Percentiles rank a stretch among this genome's conserved stretches.
phyloP scores from a whole-genome alignment of 2,113 vertebrate species.

The Pelvicachromis taeniatus region DNA sequence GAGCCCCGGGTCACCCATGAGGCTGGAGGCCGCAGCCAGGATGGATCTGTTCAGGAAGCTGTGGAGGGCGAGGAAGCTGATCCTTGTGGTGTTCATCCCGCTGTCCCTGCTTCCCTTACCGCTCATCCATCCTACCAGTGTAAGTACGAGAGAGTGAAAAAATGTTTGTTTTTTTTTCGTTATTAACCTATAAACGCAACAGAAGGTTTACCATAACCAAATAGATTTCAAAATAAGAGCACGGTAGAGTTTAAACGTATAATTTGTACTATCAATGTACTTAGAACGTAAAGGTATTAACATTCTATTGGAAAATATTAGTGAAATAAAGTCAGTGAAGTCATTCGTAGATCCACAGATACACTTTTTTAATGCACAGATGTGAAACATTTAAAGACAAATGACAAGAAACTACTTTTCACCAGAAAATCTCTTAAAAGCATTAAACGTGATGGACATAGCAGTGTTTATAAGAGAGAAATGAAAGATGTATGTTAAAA shows the following conservation, averaged over 20 bases:
- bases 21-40: slow-evolving; percentile 68
- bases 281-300: not conserved
- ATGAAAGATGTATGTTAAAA: not conserved
- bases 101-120: slow-evolving; percentile 89
- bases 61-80: slow-evolving; percentile 82
- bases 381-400: not conserved
- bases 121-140: slow-evolving; percentile 85
- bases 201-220: not conserved
- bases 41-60: slow-evolving; percentile 85
- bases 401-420: not conserved
- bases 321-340: not conserved
- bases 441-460: not conserved
- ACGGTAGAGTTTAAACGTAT: not conserved
- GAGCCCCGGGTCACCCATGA: slow-evolving; percentile 59
- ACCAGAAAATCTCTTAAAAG: not conserved
- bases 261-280: not conserved
- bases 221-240: not conserved
- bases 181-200: not conserved
- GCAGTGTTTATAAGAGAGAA: not conserved
- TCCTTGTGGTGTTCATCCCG: slow-evolving; percentile 86
- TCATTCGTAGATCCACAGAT: not conserved
- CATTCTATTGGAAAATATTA: not conserved
- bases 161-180: not conserved
- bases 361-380: not conserved
- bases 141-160: slow-evolving; percentile 72